A percentile compares a stretch with the other conserved stretches of the same genome.
Evolutionary conservation across 2,888 invertebrate species (phyloP).

Genomic region (Chrysina gloriosa): DNA sequence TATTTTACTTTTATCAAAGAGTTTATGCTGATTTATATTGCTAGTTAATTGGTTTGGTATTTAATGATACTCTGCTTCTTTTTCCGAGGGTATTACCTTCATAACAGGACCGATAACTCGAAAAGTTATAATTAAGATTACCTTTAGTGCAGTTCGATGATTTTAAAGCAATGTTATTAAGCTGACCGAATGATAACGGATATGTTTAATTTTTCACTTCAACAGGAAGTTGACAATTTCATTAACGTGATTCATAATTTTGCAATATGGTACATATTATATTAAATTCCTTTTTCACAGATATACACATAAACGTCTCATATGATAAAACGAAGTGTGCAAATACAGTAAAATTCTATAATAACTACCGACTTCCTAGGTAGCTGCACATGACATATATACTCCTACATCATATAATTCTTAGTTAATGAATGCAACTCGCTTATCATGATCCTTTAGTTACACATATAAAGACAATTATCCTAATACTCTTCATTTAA

Average conservation of each 20-base stretch:
- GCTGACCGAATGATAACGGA: slow-evolving; percentile 16
- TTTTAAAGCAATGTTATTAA: background rate
- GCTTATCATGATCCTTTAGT: too few relatives aligned
- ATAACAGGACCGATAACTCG: background rate
- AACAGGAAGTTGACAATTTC: slow-evolving; percentile 32
- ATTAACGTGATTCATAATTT: slow-evolving; percentile 25
- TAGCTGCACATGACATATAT: too few relatives aligned
- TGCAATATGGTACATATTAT: slow-evolving; percentile 1
- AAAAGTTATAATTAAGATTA: slow-evolving; percentile 11
- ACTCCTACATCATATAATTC: too few relatives aligned
- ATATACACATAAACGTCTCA: background rate
- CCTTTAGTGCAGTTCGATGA: background rate
- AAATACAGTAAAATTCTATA: background rate
- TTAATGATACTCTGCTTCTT: slow-evolving; percentile 2
- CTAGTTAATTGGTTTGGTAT: slow-evolving; percentile 16
- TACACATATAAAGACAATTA: too few relatives aligned
- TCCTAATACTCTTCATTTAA: too few relatives aligned
- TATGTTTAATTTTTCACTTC: background rate
- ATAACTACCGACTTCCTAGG: background rate
- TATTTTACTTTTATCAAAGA: background rate
- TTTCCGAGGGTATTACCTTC: background rate
- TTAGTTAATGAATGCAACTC: too few relatives aligned
- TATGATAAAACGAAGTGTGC: background rate
- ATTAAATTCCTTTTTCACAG: background rate
- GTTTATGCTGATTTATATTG: background rate